Conservation (phyloP, 1,140 invertebrate genomes). For the Ladona fulva region DNA sequence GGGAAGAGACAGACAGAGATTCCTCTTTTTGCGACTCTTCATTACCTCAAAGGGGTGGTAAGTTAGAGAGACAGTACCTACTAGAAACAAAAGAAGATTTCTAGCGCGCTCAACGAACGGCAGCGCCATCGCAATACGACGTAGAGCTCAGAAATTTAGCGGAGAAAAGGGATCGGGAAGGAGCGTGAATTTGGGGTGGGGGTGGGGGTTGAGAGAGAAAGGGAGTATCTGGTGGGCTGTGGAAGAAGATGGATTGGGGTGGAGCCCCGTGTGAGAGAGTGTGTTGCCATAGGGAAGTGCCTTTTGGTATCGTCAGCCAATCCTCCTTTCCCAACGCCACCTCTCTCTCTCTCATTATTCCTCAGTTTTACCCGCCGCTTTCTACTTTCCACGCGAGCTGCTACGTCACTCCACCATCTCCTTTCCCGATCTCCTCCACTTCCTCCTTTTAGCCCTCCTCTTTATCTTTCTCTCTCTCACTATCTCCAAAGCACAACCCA, state of each 20-base stretch:
- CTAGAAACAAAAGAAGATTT: background rate
- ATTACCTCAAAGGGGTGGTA: too few relatives aligned
- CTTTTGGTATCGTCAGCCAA: background rate
- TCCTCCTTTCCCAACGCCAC: background rate
- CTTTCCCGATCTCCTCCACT: too few relatives aligned
- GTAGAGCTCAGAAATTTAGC: background rate
- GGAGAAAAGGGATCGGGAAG: background rate
- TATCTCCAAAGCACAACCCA: background rate
- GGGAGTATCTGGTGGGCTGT: background rate
- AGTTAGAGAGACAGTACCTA: background rate
- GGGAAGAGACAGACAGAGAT: background rate
- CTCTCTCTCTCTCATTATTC: conserved; percentile 2
- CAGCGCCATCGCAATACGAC: background rate
- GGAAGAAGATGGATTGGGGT: conserved; percentile 3
- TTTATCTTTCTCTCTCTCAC: background rate
- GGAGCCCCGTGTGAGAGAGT: background rate
- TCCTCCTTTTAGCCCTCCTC: background rate
- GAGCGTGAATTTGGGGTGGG: background rate
- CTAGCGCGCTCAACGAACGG: background rate
- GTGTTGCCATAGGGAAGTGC: conserved; percentile 6
- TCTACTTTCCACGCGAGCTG: background rate
- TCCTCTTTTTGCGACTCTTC: background rate
- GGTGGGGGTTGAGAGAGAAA: background rate
- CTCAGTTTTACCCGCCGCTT: background rate
- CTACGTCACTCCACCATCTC: background rate